phyloP scores from a whole-genome alignment of 2,888 invertebrate species.

The Epiblema foenella region DNA sequence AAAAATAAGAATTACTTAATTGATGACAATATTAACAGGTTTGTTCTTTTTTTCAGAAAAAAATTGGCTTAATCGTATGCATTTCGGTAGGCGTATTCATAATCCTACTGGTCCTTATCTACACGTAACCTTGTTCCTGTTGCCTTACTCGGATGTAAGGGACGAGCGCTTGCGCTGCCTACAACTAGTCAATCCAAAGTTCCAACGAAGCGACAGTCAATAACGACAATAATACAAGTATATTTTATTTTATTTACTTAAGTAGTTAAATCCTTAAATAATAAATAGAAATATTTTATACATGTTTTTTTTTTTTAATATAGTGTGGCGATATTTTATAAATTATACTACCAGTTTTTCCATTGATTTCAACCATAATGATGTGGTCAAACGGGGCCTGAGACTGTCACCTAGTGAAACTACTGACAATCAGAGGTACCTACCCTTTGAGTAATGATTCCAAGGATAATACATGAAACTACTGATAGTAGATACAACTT shows the following conservation, averaged over 20 bases:
- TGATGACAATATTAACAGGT: too few species aligned
- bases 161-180: background rate
- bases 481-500: too few species aligned
- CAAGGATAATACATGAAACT: too few species aligned
- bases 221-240: slow-evolving; percentile 3
- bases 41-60: slow-evolving; percentile 66
- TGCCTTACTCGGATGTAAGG: background rate
- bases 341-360: too few species aligned
- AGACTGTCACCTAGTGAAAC: too few species aligned
- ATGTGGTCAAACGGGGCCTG: too few species aligned
- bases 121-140: slow-evolving; percentile 55
- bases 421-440: too few species aligned
- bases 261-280: slow-evolving; percentile 1
- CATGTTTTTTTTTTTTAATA: background rate
- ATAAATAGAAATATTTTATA: background rate
- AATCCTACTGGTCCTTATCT: slow-evolving; percentile 69
- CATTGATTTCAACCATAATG: too few species aligned
- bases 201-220: slow-evolving; percentile 24
- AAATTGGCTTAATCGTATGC: slow-evolving; percentile 69
- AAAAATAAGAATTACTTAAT: background rate
- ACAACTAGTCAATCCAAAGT: slow-evolving; percentile 26
- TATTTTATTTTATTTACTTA: slow-evolving; percentile 18
- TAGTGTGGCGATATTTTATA: background rate
- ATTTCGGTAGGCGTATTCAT: slow-evolving; percentile 66
- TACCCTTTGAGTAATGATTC: too few species aligned